phyloP scores from a whole-genome alignment of 1,140 invertebrate genomes.

The Rhagoletis pomonella region DNA sequence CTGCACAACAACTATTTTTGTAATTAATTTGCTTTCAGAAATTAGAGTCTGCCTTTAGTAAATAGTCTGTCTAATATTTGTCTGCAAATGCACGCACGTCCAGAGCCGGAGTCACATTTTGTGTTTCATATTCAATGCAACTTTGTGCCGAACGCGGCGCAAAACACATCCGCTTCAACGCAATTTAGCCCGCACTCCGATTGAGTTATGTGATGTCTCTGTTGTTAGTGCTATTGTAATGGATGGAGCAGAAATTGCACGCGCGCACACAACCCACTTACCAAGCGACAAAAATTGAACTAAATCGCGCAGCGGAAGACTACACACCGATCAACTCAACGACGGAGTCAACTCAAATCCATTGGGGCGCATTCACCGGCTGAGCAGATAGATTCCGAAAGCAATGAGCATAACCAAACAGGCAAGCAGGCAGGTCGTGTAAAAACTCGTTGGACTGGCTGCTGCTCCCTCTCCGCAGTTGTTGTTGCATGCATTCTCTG shows the following conservation, averaged over 20 bases:
- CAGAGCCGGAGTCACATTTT: not conserved
- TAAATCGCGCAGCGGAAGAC: slow-evolving; percentile 32
- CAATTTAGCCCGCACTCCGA: not conserved
- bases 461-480: not conserved
- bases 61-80: not conserved
- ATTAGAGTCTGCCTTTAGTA: not conserved
- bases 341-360: slow-evolving; percentile 21
- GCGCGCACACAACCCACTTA: not conserved
- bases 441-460: slow-evolving; percentile 21
- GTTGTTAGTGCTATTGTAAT: not conserved
- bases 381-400: not conserved
- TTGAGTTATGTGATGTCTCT: not conserved
- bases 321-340: slow-evolving; percentile 3
- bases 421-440: not conserved
- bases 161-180: not conserved
- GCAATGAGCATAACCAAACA: not conserved
- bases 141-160: not conserved
- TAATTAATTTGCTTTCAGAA: not conserved
- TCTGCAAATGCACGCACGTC: not conserved
- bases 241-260: not conserved
- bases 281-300: slow-evolving; percentile 14
- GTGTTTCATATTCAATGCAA: not conserved
- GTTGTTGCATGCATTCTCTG: not conserved
- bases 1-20: too few species aligned
- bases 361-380: not conserved